Evolutionary conservation across 2,888 invertebrate species (phyloP), one percentile per base, ranked within the genome.

Genomic region (Papilio protenor): DNA sequence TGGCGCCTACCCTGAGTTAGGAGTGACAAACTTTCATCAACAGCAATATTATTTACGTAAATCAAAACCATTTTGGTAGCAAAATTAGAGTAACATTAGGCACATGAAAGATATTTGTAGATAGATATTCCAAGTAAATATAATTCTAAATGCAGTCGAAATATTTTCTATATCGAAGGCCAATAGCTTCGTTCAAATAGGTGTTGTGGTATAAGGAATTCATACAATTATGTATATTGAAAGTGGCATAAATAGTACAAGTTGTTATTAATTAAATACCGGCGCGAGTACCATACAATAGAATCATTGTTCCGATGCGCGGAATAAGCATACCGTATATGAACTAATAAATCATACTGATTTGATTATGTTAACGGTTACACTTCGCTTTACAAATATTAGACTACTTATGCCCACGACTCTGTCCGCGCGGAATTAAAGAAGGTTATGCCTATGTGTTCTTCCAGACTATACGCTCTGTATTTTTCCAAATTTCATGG

Each of bases 261-360:
- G 69, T 27, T 74, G 49, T 49, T n/a, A 74, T 74, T 74, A 74
- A 74, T 77, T 74, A 74, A 77, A 70, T 59, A 33, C 73, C 74
- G 40, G 23, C 74, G 59, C 27, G 72, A 70, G 59, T n/a, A 45
- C 47, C 27, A 49, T 49, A 74, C 74, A 89, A 89, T 89, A 89
- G 85, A 87, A 89, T 89, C 85, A 87, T 84, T 83, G 84, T 86
- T 83, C 85, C 84, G 84, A 87, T 87, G 85, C 83, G 81, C 84
- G 90, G 90, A 91, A 91, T 91, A 91, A 91, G 89, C 90, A 88
- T 87, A 86, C 85, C 87, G 83, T 81, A 88, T 86, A 88, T 88
- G 86, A 87, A 85, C 88, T 90, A 90, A 90, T 93, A 92, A 92
- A 91, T 93, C 91, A 92, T 84, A 86, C 87, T 88, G 90, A 92